These are phyloP conservation scores for Lithophane semibrunnea DNA, from an alignment of 2,888 invertebrate species.

Conservation along the genomic window DNA sequence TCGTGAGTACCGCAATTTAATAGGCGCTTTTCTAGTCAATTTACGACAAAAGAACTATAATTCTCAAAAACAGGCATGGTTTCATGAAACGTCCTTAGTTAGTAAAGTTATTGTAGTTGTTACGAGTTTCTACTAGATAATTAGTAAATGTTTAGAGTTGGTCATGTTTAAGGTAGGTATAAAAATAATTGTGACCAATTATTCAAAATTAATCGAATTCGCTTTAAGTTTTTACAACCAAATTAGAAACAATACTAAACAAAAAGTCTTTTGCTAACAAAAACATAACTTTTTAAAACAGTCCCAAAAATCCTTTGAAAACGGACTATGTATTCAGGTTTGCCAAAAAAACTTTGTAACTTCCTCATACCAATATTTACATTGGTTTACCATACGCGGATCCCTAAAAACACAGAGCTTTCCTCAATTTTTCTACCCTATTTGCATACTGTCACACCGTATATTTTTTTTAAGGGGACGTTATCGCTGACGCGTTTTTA, in stretches of 20 bases:
- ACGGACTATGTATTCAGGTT: slow-evolving; percentile 35
- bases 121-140: background rate
- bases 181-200: background rate
- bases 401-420: slow-evolving; percentile 60
- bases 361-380: slow-evolving; percentile 53
- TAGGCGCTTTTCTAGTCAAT: background rate
- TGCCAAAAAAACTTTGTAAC: slow-evolving; percentile 53
- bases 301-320: slow-evolving; percentile 44
- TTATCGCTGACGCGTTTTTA: slow-evolving; percentile 52
- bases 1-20: background rate
- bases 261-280: slow-evolving; percentile 12
- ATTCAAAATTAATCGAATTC: background rate
- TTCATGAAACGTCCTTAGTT: background rate
- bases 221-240: background rate
- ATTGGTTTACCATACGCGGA: slow-evolving; percentile 47
- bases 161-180: too few relatives aligned
- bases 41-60: background rate
- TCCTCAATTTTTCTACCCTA: slow-evolving; percentile 63
- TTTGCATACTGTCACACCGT: slow-evolving; percentile 71
- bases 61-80: background rate
- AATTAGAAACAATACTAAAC: background rate
- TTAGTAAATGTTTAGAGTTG: background rate
- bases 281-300: slow-evolving; percentile 21
- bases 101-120: background rate
- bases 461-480: slow-evolving; percentile 59